Evolutionary conservation across 2,113 vertebrate species (phyloP), one percentile per base, ranked within the genome.

Genomic region (Phaethon lepturus): DNA sequence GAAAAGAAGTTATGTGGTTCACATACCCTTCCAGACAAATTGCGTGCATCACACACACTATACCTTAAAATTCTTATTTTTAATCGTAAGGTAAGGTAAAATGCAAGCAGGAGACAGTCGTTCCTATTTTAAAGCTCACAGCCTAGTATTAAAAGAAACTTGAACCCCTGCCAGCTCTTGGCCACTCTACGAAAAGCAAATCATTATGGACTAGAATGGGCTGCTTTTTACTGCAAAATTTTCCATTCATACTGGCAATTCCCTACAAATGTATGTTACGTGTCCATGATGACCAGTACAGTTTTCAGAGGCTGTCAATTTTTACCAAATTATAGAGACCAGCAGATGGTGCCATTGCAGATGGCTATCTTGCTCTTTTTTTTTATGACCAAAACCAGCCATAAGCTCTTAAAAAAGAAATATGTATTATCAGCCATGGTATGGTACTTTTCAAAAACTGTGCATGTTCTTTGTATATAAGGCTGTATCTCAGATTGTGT

Each of bases 341-440:
- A 79, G 88, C 12, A 95, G 94, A 88, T 90, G 78, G 82, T 92
- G 81, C 77, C 92, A 7, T 81, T 90, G 69, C 20, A 90, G 85
- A 25, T 29, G n/a, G 1, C 11, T 13, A 7, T 25, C 24, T 73
- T 42, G 16, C 15, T 23, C 9, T n/a, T 38, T 18, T 49, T 18
- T n/a, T 59, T 44, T 7, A 17, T 53, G 33, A 84, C 4, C 26
- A 68, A 83, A 80, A 9, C 4, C 9, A 53, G 4, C 26, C 22
- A n/a, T 44, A 56, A 87, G 0, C 10, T 86, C 49, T 69, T 64
- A 24, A 71, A 79, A 49, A 93, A 26, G 8, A n/a, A 13, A 8
- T 5, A 45, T 1, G 19, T 73, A 10, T 26, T 26, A 3, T 75
- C 56, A 63, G 19, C 20, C 10, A 35, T 23, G 47, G 4, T n/a